Evolutionary conservation across 2,888 invertebrate genomes (phyloP).

Genomic region (Caenorhabditis sp.): DNA sequence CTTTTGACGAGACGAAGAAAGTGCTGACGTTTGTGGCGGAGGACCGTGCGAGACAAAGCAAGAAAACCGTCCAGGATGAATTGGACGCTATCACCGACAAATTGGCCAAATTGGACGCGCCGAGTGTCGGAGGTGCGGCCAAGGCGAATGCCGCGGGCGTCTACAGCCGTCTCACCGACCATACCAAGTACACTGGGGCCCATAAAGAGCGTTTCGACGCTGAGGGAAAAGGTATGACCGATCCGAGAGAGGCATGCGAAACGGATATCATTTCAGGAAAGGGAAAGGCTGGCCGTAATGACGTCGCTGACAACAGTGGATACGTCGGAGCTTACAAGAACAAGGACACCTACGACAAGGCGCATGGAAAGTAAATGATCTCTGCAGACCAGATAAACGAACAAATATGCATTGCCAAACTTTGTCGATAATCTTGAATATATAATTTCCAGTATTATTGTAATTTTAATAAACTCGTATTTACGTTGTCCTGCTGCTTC

Average conservation of each 20-base stretch:
- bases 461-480: constrained; percentile 3
- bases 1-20: constrained; percentile 78
- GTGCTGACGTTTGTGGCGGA: constrained; percentile 74
- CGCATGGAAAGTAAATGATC: constrained; percentile 68
- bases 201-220: constrained; percentile 79
- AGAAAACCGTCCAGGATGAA: constrained; percentile 77
- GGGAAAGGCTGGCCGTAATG: constrained; percentile 78
- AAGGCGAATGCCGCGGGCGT: constrained; percentile 76
- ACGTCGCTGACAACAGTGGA: constrained; percentile 72
- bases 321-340: constrained; percentile 80
- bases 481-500: too few species aligned
- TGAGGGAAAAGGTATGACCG: constrained; percentile 74
- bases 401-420: constrained; percentile 13
- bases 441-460: constrained; percentile 18
- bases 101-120: constrained; percentile 75
- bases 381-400: constrained; percentile 12
- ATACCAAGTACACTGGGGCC: constrained; percentile 78
- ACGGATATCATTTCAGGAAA: constrained; percentile 64
- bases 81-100: constrained; percentile 77
- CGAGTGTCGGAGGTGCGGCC: constrained; percentile 72
- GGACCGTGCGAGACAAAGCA: constrained; percentile 73
- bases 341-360: constrained; percentile 79
- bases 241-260: background rate
- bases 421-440: constrained; percentile 18
- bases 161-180: constrained; percentile 78